Evolutionary conservation across 2,888 invertebrate genomes (phyloP), one percentile per base, ranked within the genome.

Genomic region (Hydriomena furcata): DNA sequence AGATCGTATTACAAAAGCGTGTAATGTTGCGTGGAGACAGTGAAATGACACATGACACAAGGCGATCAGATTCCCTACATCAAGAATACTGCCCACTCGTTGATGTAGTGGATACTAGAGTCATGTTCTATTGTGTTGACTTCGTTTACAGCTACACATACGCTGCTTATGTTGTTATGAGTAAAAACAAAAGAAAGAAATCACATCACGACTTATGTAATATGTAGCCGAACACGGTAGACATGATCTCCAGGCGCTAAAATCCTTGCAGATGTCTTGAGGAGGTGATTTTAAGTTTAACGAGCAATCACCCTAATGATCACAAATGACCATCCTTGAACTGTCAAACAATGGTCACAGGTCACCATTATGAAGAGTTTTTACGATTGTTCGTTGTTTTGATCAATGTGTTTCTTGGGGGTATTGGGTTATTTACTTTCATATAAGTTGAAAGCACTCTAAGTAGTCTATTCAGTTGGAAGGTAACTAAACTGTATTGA

Each of bases 401-500:
- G 1, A 6, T 30, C 11, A 10, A 10, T 7, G 10, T 2, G 8
- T 27, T 35, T n/a, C 21, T 2, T 8, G 8, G 24, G 41, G 41
- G 12, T 23, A 13, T 13, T 24, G 41, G 6, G 24, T 24, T 41
- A 17, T 13, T 41, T 31, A 25, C 25, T 40, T 41, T 41, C 8
- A 35, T 23, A 12, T 6, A 46, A 45, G 6, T 27, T 46, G 23
- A 24, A 36, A 17, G 28, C 5, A 23, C n/a, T 17, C 1, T 20
- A 24, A 11, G 25, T 25, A 17, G 13, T 24, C 24, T 20, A 38
- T 42, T 37, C 17, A 37, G 13, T 36, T 32, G 27, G 20, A 45
- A 42, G 51, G 46, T 46, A 28, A 28, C 28, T 41, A 46, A 42
- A 46, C 28, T 46, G 20, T 31, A 11, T 23, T 46, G 37, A 46